Evolutionary conservation across 2,888 invertebrate species (phyloP).

Genomic region (Andrena flavipes): DNA sequence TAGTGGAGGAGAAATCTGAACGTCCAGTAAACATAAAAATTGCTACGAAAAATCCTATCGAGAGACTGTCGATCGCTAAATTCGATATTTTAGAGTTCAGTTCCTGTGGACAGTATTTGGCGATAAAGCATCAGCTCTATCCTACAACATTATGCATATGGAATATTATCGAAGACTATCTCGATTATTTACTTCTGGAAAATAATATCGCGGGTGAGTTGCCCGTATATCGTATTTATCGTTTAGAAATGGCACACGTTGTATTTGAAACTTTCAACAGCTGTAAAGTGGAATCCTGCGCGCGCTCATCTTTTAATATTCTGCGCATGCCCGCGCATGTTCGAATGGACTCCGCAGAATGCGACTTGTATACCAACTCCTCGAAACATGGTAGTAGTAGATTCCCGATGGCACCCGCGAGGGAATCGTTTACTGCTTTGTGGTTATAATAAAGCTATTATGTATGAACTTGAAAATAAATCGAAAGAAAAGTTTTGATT

Average conservation of each 20-base stretch:
- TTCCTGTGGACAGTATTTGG: slow-evolving; percentile 79
- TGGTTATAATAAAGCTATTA: slow-evolving; percentile 80
- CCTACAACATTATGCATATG: slow-evolving; percentile 82
- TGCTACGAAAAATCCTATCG: slow-evolving; percentile 64
- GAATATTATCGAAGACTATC: slow-evolving; percentile 76
- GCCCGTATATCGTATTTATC: background rate
- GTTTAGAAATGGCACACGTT: background rate
- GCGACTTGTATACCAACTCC: slow-evolving; percentile 73
- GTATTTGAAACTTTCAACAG: slow-evolving; percentile 63
- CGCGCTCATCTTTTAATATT: slow-evolving; percentile 74
- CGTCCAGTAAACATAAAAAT: slow-evolving; percentile 81
- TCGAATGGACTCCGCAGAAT: slow-evolving; percentile 77
- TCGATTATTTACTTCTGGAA: slow-evolving; percentile 80
- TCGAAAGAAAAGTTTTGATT: slow-evolving; percentile 8
- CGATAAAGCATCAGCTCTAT: slow-evolving; percentile 80
- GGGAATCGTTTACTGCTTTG: slow-evolving; percentile 74
- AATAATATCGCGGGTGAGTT: slow-evolving; percentile 77
- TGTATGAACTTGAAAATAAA: slow-evolving; percentile 53
- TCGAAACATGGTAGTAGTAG: slow-evolving; percentile 76
- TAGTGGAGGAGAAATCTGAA: slow-evolving; percentile 79
- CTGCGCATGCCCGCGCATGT: slow-evolving; percentile 76
- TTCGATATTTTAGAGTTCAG: slow-evolving; percentile 81
- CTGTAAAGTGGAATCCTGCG: slow-evolving; percentile 77
- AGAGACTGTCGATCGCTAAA: slow-evolving; percentile 70
- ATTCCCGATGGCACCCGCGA: slow-evolving; percentile 77